Evolutionary conservation across 1,140 invertebrate species (phyloP).

Genomic region (Aphelinus certus): DNA sequence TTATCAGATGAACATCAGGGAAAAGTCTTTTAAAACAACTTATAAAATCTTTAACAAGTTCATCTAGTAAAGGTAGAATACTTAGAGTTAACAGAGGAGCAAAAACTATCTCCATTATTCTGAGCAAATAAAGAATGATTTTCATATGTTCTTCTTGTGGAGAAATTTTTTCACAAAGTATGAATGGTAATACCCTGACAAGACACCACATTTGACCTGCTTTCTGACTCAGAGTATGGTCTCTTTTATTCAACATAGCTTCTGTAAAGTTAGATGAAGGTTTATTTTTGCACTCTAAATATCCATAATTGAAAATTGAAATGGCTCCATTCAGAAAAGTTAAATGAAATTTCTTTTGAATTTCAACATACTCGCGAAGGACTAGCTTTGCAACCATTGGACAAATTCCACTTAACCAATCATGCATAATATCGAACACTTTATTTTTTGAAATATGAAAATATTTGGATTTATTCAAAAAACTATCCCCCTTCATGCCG

Average conservation of each 20-base stretch:
- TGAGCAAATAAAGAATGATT: constrained; percentile 41
- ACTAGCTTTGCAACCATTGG: constrained; percentile 2
- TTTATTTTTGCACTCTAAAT: constrained; percentile 45
- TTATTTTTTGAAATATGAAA: constrained; percentile 44
- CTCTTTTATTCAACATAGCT: constrained; percentile 38
- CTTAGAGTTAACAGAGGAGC: constrained; percentile 42
- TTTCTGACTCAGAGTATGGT: constrained; percentile 46
- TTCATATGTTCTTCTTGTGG: constrained; percentile 41
- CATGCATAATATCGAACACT: constrained; percentile 44
- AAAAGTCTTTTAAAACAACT: constrained; percentile 18
- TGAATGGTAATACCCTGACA: constrained; percentile 43
- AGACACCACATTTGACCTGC: constrained; percentile 49
- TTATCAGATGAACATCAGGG: constrained; percentile 32
- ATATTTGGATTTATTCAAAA: constrained; percentile 37
- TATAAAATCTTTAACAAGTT: constrained; percentile 38
- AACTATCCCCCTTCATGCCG: constrained; percentile 39
- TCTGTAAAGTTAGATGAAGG: constrained; percentile 47
- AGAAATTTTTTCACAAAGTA: constrained; percentile 40
- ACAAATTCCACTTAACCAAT: background rate
- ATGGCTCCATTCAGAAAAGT: constrained; percentile 43
- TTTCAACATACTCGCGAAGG: constrained; percentile 19
- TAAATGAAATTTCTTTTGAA: constrained; percentile 33
- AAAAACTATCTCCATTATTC: constrained; percentile 52
- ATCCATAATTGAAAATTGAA: constrained; percentile 43
- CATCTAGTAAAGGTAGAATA: constrained; percentile 21